These are phyloP conservation scores for Ostrea denselamellosa DNA, from an alignment of 1,140 invertebrate species.

Conservation along the genomic window DNA sequence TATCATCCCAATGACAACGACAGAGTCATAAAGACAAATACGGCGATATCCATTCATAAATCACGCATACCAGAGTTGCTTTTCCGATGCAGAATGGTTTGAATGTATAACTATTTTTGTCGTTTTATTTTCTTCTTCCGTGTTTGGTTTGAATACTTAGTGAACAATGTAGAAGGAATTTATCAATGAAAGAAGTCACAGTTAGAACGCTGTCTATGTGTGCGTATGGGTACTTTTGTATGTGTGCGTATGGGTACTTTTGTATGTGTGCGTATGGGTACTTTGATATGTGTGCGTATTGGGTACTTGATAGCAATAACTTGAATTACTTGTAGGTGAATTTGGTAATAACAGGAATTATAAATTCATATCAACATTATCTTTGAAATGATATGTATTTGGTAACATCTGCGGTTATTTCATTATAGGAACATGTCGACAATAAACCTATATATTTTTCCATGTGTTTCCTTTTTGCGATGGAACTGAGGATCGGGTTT, in stretches of 20 bases:
- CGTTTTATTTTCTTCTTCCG: slow-evolving; percentile 13
- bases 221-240: neutral
- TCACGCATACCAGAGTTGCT: neutral
- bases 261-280: neutral
- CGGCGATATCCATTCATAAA: slow-evolving; percentile 13
- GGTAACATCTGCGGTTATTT: slow-evolving; percentile 10
- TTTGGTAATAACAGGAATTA: neutral
- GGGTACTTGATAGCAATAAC: neutral
- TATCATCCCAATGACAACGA: slow-evolving; percentile 15
- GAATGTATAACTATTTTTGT: slow-evolving; percentile 25
- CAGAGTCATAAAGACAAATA: neutral
- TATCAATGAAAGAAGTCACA: neutral
- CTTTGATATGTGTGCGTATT: neutral
- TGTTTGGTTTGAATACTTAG: neutral
- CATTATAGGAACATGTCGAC: neutral
- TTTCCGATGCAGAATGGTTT: neutral
- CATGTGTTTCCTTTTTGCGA: slow-evolving; percentile 7
- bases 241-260: neutral
- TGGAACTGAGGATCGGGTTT: neutral
- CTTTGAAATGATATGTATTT: slow-evolving; percentile 1
- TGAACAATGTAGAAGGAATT: slow-evolving; percentile 1
- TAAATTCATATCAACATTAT: neutral
- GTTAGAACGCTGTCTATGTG: neutral
- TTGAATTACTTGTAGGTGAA: neutral
- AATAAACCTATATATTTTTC: slow-evolving; percentile 11